Evolutionary conservation across 2,888 invertebrate genomes (phyloP), one percentile per base, ranked within the genome.

Genomic region (Craniophora ligustri): DNA sequence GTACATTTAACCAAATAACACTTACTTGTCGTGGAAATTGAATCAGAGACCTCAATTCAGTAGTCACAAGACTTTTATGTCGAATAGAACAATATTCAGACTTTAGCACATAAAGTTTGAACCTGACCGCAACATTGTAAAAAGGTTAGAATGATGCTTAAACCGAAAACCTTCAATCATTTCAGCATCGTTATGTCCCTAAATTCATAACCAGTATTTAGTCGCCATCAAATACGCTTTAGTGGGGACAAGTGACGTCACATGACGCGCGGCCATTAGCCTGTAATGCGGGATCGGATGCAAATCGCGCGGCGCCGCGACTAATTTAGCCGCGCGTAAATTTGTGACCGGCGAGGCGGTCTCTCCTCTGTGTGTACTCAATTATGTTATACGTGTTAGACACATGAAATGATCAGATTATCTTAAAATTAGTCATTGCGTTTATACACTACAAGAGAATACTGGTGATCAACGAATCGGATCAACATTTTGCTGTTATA

Each of bases 291-390:
- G 26, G 53, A 62, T 81, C 75, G 74, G 82, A 88, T 88, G 88
- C 88, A 89, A 87, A 89, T 88, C 84, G 82, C 70, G 68, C 65
- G 76, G 75, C 75, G 67, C 61, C 47, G 62, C 70, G 71, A 73
- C 84, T 85, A 86, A 88, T 87, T 85, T 84, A 81, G 74, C 78
- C 78, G 64, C 76, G 75, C 80, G 81, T 81, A 81, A 82, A 87
- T 86, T 85, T 67, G 64, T 75, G 57, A 59, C 63, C 63, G 56
- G 40, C 50, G 48, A 32, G 14, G 40, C 50, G 53, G 15, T 15
- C 36, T 45, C 50, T 39, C 36, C 53, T 46, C 44, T 40, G 23
- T 35, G 6, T 19, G n/a, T 4, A 0, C 28, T 30, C 2, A 0
- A 47, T 26, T 4, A 38, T 35, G 7, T 26, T 8, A 10, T 16